phyloP scores from a whole-genome alignment of 2,888 invertebrate species.

The Callosobruchus maculatus region DNA sequence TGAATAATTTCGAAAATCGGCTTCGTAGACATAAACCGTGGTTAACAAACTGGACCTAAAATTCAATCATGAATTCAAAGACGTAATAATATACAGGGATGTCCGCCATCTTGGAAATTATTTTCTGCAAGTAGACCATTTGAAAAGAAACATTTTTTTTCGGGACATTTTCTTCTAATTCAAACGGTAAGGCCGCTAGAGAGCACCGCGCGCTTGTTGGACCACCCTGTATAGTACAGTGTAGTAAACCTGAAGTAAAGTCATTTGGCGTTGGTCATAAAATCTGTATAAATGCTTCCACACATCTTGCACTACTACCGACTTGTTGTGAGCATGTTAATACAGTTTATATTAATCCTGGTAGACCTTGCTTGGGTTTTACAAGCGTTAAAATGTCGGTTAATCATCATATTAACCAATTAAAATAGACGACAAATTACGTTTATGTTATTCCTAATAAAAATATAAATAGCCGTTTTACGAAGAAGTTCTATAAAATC shows the following conservation, averaged over 20 bases:
- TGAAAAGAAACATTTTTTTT: too few relatives aligned
- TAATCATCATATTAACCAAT: not conserved
- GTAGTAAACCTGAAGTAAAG: not conserved
- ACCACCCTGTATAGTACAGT: too few relatives aligned
- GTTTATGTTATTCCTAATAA: not conserved
- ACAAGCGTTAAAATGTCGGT: not conserved
- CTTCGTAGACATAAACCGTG: too few relatives aligned
- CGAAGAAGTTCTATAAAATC: not conserved
- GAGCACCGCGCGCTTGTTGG: too few relatives aligned
- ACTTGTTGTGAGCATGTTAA: not conserved
- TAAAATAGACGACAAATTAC: not conserved
- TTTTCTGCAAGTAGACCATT: too few relatives aligned
- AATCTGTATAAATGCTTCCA: not conserved
- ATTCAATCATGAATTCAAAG: too few relatives aligned
- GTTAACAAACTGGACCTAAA: too few relatives aligned
- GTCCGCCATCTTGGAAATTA: too few relatives aligned
- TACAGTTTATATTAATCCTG: not conserved
- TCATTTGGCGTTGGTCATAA: not conserved
- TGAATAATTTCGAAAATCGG: too few relatives aligned
- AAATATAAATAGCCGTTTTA: not conserved
- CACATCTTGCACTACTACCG: not conserved
- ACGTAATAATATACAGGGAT: too few relatives aligned
- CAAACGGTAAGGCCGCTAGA: too few relatives aligned
- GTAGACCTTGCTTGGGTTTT: not conserved
- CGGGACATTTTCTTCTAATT: too few relatives aligned